Base-by-base conservation (phyloP, 2,797 vertebrate genomes). In the Brotogeris chrysoptera region DNA sequence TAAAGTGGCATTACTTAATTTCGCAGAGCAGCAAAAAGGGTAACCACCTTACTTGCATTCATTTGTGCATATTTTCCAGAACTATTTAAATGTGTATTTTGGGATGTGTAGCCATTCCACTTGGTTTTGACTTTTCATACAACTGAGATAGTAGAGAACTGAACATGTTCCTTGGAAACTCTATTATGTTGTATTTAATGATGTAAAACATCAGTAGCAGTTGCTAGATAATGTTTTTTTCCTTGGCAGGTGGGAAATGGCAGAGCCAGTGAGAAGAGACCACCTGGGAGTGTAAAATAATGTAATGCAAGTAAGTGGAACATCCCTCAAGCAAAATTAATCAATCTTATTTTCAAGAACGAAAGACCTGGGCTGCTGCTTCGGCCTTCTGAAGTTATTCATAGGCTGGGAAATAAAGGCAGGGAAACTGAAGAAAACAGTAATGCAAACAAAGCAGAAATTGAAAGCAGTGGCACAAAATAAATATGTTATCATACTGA, bases 331-430 rank as follows among this genome's bases (percentile, higher is more conserved):
- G 78, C 50, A 94, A 95, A 94, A 74, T 76, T 24, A 80, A 69
- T 90, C 23, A 5, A 46, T 69, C 72, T 65, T 52, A 64, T 89
- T 97, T 92, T 96, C 60, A 93, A 88, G 49, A 95, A 77, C 59
- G 84, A 80, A 97, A 86, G 30, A 69, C 55, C 63, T 91, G 63
- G 90, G 82, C 47, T 81, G 70, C 76, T 93, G 64, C 63, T 93
- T 86, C 70, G 93, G 66, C 72, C 77, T 95, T 90, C 82, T 96
- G 57, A 96, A 93, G 70, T 91, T 49, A 95, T 71, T 83, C 72
- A 50, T 38, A 90, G 63, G 30, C 55, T 69, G 82, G 69, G 88
- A 96, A 93, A 86, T 50, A 55, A 70, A 59, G 59, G 68, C 28
- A 59, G 47, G 43, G 73, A 68, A 94, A 65, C 81, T n/a, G 46